phyloP scores from a whole-genome alignment of 1,140 invertebrate species.

The Zaprionus ornatus region DNA sequence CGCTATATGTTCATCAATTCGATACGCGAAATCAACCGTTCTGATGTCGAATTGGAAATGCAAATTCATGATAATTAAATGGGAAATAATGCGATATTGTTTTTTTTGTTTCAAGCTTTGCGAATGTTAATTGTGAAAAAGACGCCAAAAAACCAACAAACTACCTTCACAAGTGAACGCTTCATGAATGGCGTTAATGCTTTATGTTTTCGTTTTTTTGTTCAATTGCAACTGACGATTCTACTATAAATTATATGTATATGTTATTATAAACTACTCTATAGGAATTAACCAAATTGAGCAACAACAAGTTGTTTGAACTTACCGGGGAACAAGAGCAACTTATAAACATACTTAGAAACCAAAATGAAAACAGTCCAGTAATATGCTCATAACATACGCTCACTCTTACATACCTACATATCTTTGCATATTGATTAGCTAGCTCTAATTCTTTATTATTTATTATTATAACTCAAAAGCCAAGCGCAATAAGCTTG shows the following conservation, averaged over 20 bases:
- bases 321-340: constrained; percentile 63
- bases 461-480: constrained; percentile 46
- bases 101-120: constrained; percentile 40
- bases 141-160: constrained; percentile 76
- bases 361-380: constrained; percentile 51
- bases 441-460: constrained; percentile 69
- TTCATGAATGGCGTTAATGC: constrained; percentile 4
- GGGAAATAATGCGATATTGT: constrained; percentile 11
- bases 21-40: constrained; percentile 88
- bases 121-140: constrained; percentile 40
- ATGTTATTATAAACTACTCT: constrained; percentile 41
- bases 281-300: constrained; percentile 43
- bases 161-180: constrained; percentile 56
- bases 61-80: constrained; percentile 87
- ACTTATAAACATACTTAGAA: constrained; percentile 35
- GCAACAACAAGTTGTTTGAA: constrained; percentile 45
- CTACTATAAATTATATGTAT: constrained; percentile 65
- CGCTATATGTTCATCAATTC: constrained; percentile 96
- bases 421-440: constrained; percentile 62
- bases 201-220: constrained; percentile 46
- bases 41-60: constrained; percentile 90
- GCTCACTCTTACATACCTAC: constrained; percentile 65
- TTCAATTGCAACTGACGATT: constrained; percentile 69
- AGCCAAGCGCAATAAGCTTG: constrained; percentile 38
- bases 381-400: constrained; percentile 46